phyloP scores from a whole-genome alignment of 2,888 invertebrate genomes.

The Chalcis sispes region DNA sequence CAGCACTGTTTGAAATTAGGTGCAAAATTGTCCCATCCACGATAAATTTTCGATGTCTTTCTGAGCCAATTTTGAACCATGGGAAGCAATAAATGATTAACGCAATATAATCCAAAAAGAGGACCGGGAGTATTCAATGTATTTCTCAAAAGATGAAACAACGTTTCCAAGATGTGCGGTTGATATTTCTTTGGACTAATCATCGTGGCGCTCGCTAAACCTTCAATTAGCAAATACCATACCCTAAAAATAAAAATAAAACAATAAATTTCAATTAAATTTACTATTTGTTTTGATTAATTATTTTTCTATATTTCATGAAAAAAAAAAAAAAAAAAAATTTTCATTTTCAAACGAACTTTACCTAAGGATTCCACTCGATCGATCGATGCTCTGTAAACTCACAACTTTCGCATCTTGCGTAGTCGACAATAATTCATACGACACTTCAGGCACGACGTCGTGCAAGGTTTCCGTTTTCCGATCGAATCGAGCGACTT shows the following conservation, averaged over 20 bases:
- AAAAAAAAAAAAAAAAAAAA: not conserved
- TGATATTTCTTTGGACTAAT: conserved; percentile 88
- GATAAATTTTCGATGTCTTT: conserved; percentile 82
- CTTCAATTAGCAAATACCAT: conserved; percentile 93
- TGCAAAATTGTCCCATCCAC: conserved; percentile 86
- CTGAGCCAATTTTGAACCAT: conserved; percentile 96
- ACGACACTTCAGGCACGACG: conserved; percentile 82
- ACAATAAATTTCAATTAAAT: no score
- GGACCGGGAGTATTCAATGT: conserved; percentile 89
- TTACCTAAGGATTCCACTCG: conserved; percentile 83
- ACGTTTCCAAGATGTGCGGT: conserved; percentile 90
- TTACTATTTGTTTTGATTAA: no score
- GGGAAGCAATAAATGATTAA: conserved; percentile 93
- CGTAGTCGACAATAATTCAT: conserved; percentile 80
- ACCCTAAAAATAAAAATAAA: conserved; percentile 80
- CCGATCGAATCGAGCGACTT: conserved; percentile 82
- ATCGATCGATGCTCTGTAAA: conserved; percentile 84
- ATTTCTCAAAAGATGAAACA: conserved; percentile 89
- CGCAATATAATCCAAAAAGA: conserved; percentile 92
- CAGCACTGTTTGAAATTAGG: conserved; percentile 97
- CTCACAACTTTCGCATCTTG: conserved; percentile 78
- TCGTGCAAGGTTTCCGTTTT: conserved; percentile 81
- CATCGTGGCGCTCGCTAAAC: conserved; percentile 87
- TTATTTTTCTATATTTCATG: not conserved
- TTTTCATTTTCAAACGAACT: not conserved